Evolutionary conservation across 2,113 vertebrate species (phyloP).

Genomic region (Pterocles gutturalis): DNA sequence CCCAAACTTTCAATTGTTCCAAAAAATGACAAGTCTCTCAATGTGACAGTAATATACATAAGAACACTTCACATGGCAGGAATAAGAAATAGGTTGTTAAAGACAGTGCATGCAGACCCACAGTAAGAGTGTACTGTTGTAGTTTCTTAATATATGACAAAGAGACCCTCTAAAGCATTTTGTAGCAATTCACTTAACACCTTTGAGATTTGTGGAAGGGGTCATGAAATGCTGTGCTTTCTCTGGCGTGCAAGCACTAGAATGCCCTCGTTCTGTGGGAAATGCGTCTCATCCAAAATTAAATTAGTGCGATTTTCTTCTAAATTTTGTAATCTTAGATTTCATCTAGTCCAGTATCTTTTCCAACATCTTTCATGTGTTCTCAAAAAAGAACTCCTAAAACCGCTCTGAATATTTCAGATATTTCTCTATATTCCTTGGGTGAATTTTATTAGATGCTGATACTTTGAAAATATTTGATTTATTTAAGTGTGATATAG

Average conservation of each 20-base stretch:
- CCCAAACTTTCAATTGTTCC: background rate
- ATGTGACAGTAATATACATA: background rate
- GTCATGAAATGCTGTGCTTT: background rate
- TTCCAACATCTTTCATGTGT: background rate
- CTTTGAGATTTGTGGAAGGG: background rate
- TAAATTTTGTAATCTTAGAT: background rate
- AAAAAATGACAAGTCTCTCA: background rate
- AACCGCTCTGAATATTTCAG: background rate
- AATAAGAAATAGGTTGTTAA: background rate
- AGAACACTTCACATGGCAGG: background rate
- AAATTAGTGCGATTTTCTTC: background rate
- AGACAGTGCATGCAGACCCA: background rate
- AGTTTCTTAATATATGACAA: background rate
- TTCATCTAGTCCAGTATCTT: background rate
- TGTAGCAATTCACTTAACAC: background rate
- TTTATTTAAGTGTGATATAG: background rate
- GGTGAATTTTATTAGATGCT: background rate
- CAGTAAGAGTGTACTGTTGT: background rate
- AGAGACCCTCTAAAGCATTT: background rate
- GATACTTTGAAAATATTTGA: background rate
- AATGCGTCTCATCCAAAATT: background rate
- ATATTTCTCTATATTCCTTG: background rate
- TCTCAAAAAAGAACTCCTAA: background rate
- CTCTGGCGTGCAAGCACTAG: background rate
- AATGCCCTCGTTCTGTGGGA: background rate